Conservation (phyloP, 2,113 vertebrate genomes). For the Okapia johnstoni region DNA sequence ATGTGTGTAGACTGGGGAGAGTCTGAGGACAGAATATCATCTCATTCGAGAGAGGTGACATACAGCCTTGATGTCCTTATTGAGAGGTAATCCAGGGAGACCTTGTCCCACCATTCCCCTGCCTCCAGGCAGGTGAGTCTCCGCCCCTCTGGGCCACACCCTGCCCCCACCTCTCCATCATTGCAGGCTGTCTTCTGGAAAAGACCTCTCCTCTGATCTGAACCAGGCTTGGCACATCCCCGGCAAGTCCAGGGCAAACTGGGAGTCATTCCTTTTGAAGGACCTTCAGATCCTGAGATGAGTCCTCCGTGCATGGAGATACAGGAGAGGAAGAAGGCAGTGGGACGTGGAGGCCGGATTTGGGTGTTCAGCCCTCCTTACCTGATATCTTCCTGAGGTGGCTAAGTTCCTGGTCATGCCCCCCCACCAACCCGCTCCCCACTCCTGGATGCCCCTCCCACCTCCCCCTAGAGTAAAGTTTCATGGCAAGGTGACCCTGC, state of each 20-base stretch:
- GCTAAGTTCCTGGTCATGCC: neutral
- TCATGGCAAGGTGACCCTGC: conserved; percentile 58
- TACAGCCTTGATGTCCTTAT: neutral
- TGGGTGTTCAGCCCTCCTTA: neutral
- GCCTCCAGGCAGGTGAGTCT: neutral
- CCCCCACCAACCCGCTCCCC: too few species aligned
- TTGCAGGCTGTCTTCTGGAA: neutral
- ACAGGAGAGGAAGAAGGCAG: neutral
- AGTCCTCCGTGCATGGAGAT: neutral
- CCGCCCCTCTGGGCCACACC: neutral
- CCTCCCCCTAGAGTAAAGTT: neutral
- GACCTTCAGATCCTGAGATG: neutral
- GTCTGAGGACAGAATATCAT: neutral
- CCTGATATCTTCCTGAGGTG: fast-evolving
- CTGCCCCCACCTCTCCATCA: neutral
- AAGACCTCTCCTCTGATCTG: neutral
- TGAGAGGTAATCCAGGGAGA: neutral
- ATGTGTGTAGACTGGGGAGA: fast-evolving
- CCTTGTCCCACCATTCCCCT: neutral
- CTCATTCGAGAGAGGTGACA: neutral
- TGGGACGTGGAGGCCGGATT: fast-evolving
- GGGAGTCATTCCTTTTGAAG: neutral
- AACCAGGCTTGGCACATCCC: neutral
- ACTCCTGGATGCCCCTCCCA: neutral
- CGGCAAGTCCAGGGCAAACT: neutral